Percentiles rank a stretch among this genome's conserved stretches.
Evolutionary conservation across 92 coral and sea anemone species (phyloP).

Genomic region (Porites lobata): DNA sequence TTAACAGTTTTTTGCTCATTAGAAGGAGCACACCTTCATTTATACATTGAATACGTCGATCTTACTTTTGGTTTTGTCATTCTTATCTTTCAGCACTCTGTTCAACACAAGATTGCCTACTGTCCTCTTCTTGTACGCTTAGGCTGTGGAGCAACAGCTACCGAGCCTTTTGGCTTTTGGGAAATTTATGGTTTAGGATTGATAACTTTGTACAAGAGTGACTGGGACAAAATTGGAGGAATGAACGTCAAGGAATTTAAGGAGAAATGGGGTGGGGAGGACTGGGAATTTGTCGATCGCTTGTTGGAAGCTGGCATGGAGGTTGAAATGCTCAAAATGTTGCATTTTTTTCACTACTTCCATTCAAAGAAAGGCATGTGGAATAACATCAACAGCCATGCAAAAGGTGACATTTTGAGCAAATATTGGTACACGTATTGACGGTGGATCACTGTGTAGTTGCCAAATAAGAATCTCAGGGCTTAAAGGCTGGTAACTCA

Average conservation of each 20-base stretch:
- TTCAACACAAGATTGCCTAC: slow-evolving; percentile 74
- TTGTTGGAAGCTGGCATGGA: slow-evolving; percentile 82
- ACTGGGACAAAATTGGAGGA: slow-evolving; percentile 97
- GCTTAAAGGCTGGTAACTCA: too few species aligned
- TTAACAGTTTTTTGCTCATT: too few species aligned
- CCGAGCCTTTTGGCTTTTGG: slow-evolving; percentile 82
- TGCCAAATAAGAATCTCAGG: too few species aligned
- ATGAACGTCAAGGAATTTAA: slow-evolving; percentile 87
- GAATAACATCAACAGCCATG: slow-evolving; percentile 34
- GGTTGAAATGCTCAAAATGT: slow-evolving; percentile 83
- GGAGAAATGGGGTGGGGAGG: slow-evolving; percentile 96
- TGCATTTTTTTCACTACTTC: slow-evolving; percentile 81
- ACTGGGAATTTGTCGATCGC: slow-evolving; percentile 92
- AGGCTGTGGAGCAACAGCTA: slow-evolving; percentile 77
- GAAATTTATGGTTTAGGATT: slow-evolving; percentile 87
- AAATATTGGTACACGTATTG: neutral
- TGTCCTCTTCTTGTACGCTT: slow-evolving; percentile 82
- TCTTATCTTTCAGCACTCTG: slow-evolving; percentile 67
- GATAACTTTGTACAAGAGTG: slow-evolving; percentile 89
- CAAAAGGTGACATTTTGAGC: neutral
- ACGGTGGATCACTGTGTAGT: neutral
- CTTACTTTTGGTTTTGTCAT: neutral
- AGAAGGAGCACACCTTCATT: too few species aligned
- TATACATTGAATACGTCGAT: too few species aligned
- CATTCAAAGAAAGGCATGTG: slow-evolving; percentile 94